phyloP scores from a whole-genome alignment of 1,140 invertebrate species.

The Macrobrachium rosenbergii region DNA sequence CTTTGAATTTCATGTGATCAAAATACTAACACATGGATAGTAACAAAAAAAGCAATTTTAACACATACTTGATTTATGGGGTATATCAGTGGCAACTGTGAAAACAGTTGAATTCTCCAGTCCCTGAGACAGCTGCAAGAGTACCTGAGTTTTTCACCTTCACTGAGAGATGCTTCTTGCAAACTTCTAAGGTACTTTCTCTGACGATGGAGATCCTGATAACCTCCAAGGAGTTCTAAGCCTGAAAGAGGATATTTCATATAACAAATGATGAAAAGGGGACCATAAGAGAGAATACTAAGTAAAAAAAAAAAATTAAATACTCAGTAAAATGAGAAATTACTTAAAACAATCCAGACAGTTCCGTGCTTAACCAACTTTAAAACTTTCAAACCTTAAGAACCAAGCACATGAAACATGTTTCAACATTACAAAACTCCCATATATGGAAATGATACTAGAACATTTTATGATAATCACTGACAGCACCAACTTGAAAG shows the following conservation, averaged over 20 bases:
- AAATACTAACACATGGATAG: too few relatives aligned
- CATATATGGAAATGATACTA: too few relatives aligned
- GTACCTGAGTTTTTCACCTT: not conserved
- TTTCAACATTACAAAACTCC: too few relatives aligned
- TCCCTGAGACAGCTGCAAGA: constrained; percentile 29
- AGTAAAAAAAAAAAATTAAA: not conserved
- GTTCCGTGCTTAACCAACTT: too few relatives aligned
- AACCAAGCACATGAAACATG: too few relatives aligned
- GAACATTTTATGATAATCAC: too few relatives aligned
- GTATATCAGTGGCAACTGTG: constrained; percentile 46
- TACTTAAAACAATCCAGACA: too few relatives aligned
- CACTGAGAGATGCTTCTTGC: constrained; percentile 7
- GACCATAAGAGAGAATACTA: not conserved
- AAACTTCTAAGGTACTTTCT: constrained; percentile 21
- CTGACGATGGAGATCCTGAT: constrained; percentile 50
- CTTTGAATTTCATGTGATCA: too few relatives aligned
- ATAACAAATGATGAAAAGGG: not conserved
- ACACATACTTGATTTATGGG: constrained; percentile 46
- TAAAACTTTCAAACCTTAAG: too few relatives aligned
- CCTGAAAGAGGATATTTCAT: constrained; percentile 10
- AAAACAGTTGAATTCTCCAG: constrained; percentile 42
- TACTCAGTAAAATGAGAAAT: not conserved
- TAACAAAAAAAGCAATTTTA: too few relatives aligned
- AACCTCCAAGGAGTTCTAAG: constrained; percentile 44
- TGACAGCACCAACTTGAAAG: too few relatives aligned